A percentile compares a stretch with the other conserved stretches of the same genome.
phyloP scores from a whole-genome alignment of 2,113 vertebrate genomes.

The Proteles cristata region DNA sequence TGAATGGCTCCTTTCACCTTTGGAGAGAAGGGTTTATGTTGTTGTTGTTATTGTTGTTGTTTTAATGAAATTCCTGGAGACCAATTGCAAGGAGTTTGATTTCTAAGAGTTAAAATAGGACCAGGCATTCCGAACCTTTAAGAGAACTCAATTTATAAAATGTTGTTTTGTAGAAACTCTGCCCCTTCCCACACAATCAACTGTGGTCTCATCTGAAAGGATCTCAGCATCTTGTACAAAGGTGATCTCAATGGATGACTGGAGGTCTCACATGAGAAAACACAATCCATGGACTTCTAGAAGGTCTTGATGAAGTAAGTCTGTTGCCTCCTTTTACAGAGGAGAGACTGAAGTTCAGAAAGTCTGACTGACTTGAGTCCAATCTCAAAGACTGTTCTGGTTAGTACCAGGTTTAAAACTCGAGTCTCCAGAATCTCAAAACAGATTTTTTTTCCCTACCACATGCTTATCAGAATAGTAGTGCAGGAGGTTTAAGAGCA shows the following conservation, averaged over 20 bases:
- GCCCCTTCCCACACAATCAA: background rate
- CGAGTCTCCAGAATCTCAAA: background rate
- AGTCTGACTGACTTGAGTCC: background rate
- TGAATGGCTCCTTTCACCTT: background rate
- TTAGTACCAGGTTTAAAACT: background rate
- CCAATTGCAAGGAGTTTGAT: background rate
- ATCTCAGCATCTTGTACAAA: background rate
- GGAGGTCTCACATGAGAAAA: background rate
- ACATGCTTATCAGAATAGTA: background rate
- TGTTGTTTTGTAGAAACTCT: background rate
- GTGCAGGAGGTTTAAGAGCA: background rate
- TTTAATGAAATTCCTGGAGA: background rate
- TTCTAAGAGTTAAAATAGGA: conserved; percentile 24
- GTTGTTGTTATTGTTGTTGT: too few relatives aligned
- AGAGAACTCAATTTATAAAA: background rate
- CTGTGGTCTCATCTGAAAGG: background rate
- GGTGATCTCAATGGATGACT: background rate
- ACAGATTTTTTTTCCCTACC: background rate
- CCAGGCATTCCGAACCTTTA: background rate
- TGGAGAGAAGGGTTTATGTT: background rate
- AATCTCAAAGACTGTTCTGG: background rate
- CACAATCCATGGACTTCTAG: background rate
- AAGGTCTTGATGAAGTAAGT: background rate
- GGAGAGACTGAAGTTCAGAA: background rate
- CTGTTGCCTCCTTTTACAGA: background rate